Percentiles rank a stretch among this genome's conserved stretches.
phyloP scores from a whole-genome alignment of 2,797 vertebrate genomes.

The Hypotaenidia okinawae region DNA sequence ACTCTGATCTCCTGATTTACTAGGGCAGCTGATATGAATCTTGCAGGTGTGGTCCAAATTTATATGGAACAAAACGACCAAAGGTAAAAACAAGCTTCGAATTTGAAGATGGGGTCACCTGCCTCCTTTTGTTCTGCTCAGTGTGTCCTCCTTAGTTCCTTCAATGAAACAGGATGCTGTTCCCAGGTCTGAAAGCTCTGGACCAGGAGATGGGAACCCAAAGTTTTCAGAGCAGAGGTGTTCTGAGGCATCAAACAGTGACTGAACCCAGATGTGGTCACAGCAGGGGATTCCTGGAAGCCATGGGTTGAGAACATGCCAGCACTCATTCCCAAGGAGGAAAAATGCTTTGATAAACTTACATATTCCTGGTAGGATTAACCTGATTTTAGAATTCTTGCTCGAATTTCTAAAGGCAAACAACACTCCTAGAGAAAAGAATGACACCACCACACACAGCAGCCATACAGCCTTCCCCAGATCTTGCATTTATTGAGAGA shows the following conservation, averaged over 20 bases:
- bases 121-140: not conserved
- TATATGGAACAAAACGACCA: not conserved
- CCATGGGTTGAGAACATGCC: not conserved
- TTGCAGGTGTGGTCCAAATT: not conserved
- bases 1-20: not conserved
- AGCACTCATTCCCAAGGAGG: not conserved
- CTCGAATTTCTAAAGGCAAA: not conserved
- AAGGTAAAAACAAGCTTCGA: not conserved
- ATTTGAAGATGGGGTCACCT: not conserved
- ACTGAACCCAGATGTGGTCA: not conserved
- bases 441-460: not conserved
- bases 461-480: not conserved
- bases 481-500: conserved; percentile 43
- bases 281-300: not conserved
- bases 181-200: not conserved
- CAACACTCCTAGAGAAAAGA: not conserved
- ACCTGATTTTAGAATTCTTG: not conserved
- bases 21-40: accelerated
- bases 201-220: not conserved
- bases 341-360: not conserved
- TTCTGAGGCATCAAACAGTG: not conserved
- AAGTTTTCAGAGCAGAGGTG: not conserved
- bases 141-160: not conserved
- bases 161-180: not conserved
- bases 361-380: not conserved